Base-by-base conservation (phyloP, 2,888 invertebrate species). In the Stegana nigrithorax region DNA sequence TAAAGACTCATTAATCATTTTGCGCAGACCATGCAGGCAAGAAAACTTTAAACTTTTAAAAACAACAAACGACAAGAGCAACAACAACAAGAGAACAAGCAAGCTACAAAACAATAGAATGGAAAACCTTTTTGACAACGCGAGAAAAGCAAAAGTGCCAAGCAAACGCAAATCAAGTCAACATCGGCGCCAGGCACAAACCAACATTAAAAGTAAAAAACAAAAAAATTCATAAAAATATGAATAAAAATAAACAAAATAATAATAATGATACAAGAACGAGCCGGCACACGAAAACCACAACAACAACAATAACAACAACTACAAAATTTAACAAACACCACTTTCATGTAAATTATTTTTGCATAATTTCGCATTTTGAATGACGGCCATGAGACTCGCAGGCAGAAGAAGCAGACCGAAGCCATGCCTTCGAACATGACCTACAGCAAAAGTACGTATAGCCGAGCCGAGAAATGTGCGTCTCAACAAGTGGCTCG, bases 401-500 rank as follows among this genome's bases (percentile, higher is more conserved):
- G n/a, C n/a, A n/a, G n/a, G n/a, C 70, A 70, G 67, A 70, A 72
- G 29, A 32, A 36, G 14, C 55, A 47, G 44, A 42, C n/a, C 45
- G 64, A 19, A 23, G 44, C 21, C 50, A 65, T 73, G 78, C 36
- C 36, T n/a, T 6, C 12, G 6, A 55, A 78, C 81, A 80, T 81
- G 81, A 81, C 81, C 81, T 81, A 82, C 75, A 81, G 72, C 81
- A 81, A 81, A n/a, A n/a, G n/a, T n/a, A n/a, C n/a, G n/a, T n/a
- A n/a, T n/a, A n/a, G n/a, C n/a, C 59, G 25, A 55, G 62, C 59
- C n/a, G n/a, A n/a, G n/a, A n/a, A n/a, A n/a, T n/a, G n/a, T 59
- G 47, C 51, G 26, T 23, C 62, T 64, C 80, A 77, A 77, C 77
- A 77, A 77, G 80, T 77, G 80, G 32, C 53, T 55, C 32, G 68